Evolutionary conservation across 2,797 vertebrate genomes (phyloP), one percentile per base, ranked within the genome.

Genomic region (Malurus leucopterus): DNA sequence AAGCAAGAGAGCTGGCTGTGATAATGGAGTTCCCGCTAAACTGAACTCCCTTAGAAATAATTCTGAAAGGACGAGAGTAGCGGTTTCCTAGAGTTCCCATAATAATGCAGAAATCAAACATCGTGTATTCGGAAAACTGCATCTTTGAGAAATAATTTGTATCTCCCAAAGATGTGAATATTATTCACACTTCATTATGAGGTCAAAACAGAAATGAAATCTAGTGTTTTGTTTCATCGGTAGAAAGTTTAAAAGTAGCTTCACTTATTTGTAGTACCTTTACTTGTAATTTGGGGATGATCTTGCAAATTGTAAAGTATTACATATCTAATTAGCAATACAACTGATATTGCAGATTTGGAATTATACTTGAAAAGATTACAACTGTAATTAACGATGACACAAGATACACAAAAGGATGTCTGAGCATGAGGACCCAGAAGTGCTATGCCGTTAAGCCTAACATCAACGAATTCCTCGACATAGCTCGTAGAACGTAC

Each of bases 381-480:
- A 98, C 98, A 96, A 98, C 97, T 8, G 98, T 99, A 38, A 98
- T 99, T 91, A 99, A 99, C 93, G 98, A 98, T 69, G 98, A 99
- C 89, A 98, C 97, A 50, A 98, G 97, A 84, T 99, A 99, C 91
- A 95, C 98, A 73, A 99, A 99, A 96, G 98, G 99, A 75, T 99
- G 98, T 93, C 96, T 99, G 73, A 99, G 97, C 90, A 98, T 99
- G 98, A 98, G 99, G 75, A 99, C 98, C 15, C 99, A 99, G 94
- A 99, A 99, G 85, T 99, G 99, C 95, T 99, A 99, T 7, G 99
- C 99, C 22, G 98, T 99, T 61, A 98, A 98, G 13, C 98, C 99
- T 15, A 98, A 99, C 89, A 97, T 99, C 92, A 99, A 98, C 41
- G 98, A 99, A 93, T 99, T 99, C 94, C 98, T 99, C 7, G 99